phyloP scores from a whole-genome alignment of 2,888 invertebrate species.

The Acleris emargana region DNA sequence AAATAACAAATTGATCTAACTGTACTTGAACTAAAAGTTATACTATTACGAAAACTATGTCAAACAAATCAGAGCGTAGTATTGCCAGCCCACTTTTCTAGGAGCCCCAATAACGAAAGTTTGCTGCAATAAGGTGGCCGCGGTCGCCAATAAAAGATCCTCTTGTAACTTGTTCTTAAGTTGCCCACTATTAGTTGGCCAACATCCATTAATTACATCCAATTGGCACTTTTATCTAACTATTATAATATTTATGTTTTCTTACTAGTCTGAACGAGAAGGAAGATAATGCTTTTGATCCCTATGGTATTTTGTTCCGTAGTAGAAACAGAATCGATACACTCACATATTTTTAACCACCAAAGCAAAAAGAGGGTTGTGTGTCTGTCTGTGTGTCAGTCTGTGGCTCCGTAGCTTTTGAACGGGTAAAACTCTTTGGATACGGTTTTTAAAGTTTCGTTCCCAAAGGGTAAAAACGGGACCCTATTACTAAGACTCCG shows the following conservation, averaged over 20 bases:
- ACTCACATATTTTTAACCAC: too few relatives aligned
- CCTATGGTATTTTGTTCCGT: too few relatives aligned
- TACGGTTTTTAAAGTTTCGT: too few relatives aligned
- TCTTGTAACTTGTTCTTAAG: constrained; percentile 58
- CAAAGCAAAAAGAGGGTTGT: too few relatives aligned
- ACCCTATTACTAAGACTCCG: too few relatives aligned
- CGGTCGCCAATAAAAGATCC: constrained; percentile 63
- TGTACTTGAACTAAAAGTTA: constrained; percentile 12
- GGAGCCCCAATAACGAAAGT: constrained; percentile 62
- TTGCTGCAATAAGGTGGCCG: constrained; percentile 55
- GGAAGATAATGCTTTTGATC: too few relatives aligned
- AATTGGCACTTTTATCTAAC: constrained; percentile 29
- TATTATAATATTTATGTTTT: neutral
- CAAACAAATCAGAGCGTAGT: constrained; percentile 27
- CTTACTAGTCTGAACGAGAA: too few relatives aligned
- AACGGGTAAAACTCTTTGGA: too few relatives aligned
- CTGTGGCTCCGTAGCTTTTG: too few relatives aligned
- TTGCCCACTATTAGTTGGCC: constrained; percentile 53
- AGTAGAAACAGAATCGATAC: too few relatives aligned
- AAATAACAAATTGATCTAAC: neutral
- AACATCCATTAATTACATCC: constrained; percentile 51
- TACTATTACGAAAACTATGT: constrained; percentile 19
- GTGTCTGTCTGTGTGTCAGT: too few relatives aligned
- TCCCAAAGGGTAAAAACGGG: too few relatives aligned
- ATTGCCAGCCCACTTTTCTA: constrained; percentile 41